Conservation (phyloP, 2,888 invertebrate species). For the Aproaerema taeniolella region DNA sequence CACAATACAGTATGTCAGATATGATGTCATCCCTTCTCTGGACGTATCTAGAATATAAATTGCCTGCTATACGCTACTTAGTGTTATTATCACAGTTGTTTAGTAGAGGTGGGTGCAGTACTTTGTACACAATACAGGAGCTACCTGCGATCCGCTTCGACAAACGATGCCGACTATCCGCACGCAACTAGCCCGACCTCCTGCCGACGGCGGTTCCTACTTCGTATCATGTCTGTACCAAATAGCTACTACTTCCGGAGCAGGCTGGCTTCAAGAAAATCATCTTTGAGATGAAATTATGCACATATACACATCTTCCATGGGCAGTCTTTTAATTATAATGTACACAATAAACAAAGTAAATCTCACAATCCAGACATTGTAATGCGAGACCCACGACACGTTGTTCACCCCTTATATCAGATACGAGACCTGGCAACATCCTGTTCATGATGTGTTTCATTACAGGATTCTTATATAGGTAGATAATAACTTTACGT, state of each 20-base stretch:
- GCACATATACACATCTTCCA: conserved; percentile 65
- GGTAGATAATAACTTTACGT: conserved; percentile 74
- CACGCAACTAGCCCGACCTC: conserved; percentile 48
- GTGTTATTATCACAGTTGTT: conserved; percentile 79
- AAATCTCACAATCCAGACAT: conserved; percentile 51
- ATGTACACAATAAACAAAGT: conserved; percentile 70
- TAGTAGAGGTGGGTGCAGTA: conserved; percentile 78
- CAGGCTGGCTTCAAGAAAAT: conserved; percentile 50
- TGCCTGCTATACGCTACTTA: conserved; percentile 78
- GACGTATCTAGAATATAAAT: conserved; percentile 77
- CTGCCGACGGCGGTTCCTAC: conserved; percentile 33
- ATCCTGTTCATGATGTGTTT: conserved; percentile 47
- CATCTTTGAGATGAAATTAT: conserved; percentile 67
- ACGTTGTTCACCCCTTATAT: conserved; percentile 65
- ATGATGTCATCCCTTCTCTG: conserved; percentile 79
- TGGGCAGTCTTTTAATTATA: conserved; percentile 71
- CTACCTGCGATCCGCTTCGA: conserved; percentile 61
- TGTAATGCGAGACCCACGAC: conserved; percentile 56
- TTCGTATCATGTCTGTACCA: conserved; percentile 36
- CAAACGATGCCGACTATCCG: conserved; percentile 53
- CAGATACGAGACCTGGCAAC: conserved; percentile 49
- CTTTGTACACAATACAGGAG: conserved; percentile 76
- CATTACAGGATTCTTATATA: conserved; percentile 47
- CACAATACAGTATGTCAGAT: conserved; percentile 78
- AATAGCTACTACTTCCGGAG: conserved; percentile 37